Conservation (phyloP, 2,888 invertebrate species). For the Tinea semifulvella region DNA sequence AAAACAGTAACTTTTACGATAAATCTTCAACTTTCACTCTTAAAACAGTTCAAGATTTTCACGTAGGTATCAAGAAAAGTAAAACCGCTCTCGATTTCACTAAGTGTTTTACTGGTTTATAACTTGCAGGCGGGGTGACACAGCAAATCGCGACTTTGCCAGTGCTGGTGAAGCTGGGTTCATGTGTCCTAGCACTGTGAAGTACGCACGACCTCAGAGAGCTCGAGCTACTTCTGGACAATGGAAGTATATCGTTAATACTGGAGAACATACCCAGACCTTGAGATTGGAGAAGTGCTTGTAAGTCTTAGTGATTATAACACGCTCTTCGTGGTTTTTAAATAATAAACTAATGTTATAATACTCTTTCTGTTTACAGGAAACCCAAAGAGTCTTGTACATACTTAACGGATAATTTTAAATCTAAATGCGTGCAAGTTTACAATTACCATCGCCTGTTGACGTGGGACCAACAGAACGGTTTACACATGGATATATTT, state of each 20-base stretch:
- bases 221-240: slow-evolving; percentile 81
- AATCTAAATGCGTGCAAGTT: slow-evolving; percentile 83
- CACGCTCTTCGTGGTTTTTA: too few species aligned
- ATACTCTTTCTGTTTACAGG: slow-evolving; percentile 48
- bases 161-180: slow-evolving; percentile 72
- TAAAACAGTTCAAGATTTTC: slow-evolving; percentile 9
- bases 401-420: slow-evolving; percentile 80
- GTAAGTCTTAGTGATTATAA: slow-evolving; percentile 58
- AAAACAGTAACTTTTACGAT: background rate
- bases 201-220: slow-evolving; percentile 82
- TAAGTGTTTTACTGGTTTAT: slow-evolving; percentile 13
- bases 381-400: slow-evolving; percentile 79
- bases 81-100: slow-evolving; percentile 5
- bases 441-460: slow-evolving; percentile 84
- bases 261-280: slow-evolving; percentile 85
- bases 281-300: slow-evolving; percentile 82
- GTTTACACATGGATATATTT: slow-evolving; percentile 85
- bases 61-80: background rate
- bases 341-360: background rate
- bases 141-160: slow-evolving; percentile 57
- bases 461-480: slow-evolving; percentile 83
- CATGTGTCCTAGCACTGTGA: slow-evolving; percentile 81
- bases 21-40: slow-evolving; percentile 1
- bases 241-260: slow-evolving; percentile 89
- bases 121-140: slow-evolving; percentile 67